Evolutionary conservation across 2,888 invertebrate genomes (phyloP).

Genomic region (Brachypalpus laphriformis): DNA sequence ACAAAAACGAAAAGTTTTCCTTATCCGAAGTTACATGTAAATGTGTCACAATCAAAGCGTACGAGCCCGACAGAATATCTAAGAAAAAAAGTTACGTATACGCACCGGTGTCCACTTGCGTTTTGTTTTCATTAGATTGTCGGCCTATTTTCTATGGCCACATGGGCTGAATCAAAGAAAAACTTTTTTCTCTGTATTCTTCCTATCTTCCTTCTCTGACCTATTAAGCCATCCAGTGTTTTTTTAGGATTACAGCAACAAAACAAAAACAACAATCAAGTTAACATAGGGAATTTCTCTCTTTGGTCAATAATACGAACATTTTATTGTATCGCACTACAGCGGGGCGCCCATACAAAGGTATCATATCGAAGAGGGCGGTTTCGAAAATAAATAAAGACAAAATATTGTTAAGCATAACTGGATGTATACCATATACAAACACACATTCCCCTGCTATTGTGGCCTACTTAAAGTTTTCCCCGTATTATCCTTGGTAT

Average conservation of each 20-base stretch:
- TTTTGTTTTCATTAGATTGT: neutral
- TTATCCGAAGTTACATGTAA: conserved; percentile 17
- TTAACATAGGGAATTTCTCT: conserved; percentile 5
- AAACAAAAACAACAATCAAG: neutral
- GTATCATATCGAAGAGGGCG: neutral
- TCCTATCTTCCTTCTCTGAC: conserved; percentile 8
- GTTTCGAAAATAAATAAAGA: conserved; percentile 4
- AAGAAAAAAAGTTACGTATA: conserved; percentile 43
- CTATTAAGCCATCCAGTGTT: conserved; percentile 27
- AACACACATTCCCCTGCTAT: neutral
- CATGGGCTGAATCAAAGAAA: conserved; percentile 16
- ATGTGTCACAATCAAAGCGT: conserved; percentile 25
- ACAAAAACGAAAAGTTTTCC: conserved; percentile 8
- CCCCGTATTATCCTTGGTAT: conserved; percentile 53
- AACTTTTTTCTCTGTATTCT: conserved; percentile 12
- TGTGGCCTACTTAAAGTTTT: conserved; percentile 63
- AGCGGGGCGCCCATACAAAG: neutral
- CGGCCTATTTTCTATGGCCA: neutral
- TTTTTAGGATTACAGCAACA: neutral
- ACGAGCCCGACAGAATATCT: neutral
- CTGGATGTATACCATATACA: neutral
- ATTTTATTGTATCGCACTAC: conserved; percentile 35
- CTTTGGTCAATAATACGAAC: conserved; percentile 37
- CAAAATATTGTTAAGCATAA: neutral
- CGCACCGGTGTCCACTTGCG: conserved; percentile 1